These are phyloP conservation scores for Karalla daura DNA, from an alignment of 2,797 vertebrate species.

Conservation along the genomic window DNA sequence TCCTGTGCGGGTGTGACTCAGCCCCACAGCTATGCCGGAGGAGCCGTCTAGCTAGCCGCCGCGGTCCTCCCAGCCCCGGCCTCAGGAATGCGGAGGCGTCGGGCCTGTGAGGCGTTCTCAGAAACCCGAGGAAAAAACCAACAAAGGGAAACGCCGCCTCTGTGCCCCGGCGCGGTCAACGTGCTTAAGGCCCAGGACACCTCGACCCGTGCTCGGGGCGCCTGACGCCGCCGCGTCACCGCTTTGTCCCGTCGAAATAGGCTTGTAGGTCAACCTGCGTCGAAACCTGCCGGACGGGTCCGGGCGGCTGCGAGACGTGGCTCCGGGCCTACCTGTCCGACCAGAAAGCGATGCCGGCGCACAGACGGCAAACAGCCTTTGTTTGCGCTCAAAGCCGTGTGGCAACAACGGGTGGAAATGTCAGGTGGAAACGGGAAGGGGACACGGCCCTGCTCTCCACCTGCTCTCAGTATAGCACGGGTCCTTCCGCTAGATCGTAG, in stretches of 20 bases:
- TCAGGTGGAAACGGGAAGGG: slow-evolving; percentile 16
- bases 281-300: slow-evolving; percentile 71
- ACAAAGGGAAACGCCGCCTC: too few relatives aligned
- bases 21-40: slow-evolving; percentile 68
- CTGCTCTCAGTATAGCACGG: neutral
- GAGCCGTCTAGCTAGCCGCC: slow-evolving; percentile 65
- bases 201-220: too few relatives aligned
- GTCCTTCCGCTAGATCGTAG: too few relatives aligned
- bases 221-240: too few relatives aligned
- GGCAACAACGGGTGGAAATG: slow-evolving; percentile 4
- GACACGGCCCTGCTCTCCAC: too few relatives aligned
- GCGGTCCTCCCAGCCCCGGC: slow-evolving; percentile 61
- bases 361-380: slow-evolving; percentile 20
- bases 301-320: slow-evolving; percentile 33
- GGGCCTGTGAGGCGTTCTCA: slow-evolving; percentile 54
- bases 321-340: slow-evolving; percentile 68
- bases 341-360: slow-evolving; percentile 35
- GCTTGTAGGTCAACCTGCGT: slow-evolving; percentile 53
- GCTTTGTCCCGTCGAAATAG: slow-evolving; percentile 40
- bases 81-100: slow-evolving; percentile 73
- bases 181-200: too few relatives aligned
- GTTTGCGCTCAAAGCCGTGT: slow-evolving; percentile 39
- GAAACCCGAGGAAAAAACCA: neutral
- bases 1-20: slow-evolving; percentile 72
- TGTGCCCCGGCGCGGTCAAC: too few relatives aligned